Percentiles rank a stretch among this genome's conserved stretches.
These are phyloP conservation scores for Scaptomyza parva DNA, from an alignment of 2,888 invertebrate species.

Conservation along the genomic window DNA sequence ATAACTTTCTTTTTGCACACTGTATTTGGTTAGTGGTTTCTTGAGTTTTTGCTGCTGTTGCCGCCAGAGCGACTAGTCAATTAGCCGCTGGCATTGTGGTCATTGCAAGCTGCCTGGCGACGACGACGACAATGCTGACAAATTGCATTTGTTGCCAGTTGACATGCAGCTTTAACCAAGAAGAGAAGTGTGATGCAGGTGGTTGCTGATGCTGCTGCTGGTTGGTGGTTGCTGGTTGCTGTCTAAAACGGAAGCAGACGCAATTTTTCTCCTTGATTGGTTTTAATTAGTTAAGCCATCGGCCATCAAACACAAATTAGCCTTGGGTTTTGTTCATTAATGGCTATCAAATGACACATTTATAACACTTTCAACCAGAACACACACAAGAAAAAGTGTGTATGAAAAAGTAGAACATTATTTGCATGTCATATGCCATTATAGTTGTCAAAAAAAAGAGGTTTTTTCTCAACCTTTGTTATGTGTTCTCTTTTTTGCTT, in stretches of 20 bases:
- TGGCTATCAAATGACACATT: slow-evolving; percentile 53
- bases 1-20: neutral
- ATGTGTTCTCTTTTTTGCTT: slow-evolving; percentile 1
- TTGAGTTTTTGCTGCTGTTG: slow-evolving; percentile 38
- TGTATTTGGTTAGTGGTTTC: slow-evolving; percentile 19
- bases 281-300: slow-evolving; percentile 79
- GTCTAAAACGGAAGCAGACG: slow-evolving; percentile 55
- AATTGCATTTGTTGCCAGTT: slow-evolving; percentile 73
- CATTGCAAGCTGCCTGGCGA: slow-evolving; percentile 51
- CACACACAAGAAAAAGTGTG: too few species aligned
- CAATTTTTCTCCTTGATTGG: slow-evolving; percentile 77
- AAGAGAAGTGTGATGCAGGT: neutral
- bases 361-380: slow-evolving; percentile 16
- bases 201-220: too few species aligned
- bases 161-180: slow-evolving; percentile 39
- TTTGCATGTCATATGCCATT: slow-evolving; percentile 53
- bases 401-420: too few species aligned
- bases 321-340: slow-evolving; percentile 73
- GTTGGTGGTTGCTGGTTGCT: neutral
- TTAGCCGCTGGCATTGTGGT: slow-evolving; percentile 59
- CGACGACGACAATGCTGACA: slow-evolving; percentile 62
- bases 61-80: slow-evolving; percentile 59
- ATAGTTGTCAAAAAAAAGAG: slow-evolving; percentile 40
- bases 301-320: slow-evolving; percentile 77
- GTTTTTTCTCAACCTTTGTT: slow-evolving; percentile 22